Percentiles rank a stretch among this genome's conserved stretches.
Conservation (phyloP, 2,113 vertebrate species). For the Lepisosteus osseus region DNA sequence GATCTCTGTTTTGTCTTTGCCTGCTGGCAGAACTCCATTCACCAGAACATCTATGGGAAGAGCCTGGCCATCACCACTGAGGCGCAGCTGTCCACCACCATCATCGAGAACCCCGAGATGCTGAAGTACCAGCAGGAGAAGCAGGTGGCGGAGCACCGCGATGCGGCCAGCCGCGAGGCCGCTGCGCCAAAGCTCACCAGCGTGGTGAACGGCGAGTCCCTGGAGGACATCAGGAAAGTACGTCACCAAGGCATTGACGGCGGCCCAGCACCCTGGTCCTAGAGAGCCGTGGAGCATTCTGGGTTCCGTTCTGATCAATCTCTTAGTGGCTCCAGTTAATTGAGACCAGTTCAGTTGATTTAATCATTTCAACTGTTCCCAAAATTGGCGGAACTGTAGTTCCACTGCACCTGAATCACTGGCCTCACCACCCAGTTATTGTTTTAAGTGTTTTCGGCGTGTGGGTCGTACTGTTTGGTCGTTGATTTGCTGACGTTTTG, state of each 20-base stretch:
- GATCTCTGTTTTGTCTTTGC: neutral
- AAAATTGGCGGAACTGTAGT: no score
- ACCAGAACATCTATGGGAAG: slow-evolving; percentile 96
- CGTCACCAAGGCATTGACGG: neutral
- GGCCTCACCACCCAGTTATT: no score
- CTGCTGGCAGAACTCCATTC: slow-evolving; percentile 83
- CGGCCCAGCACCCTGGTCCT: no score
- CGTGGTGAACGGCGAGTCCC: slow-evolving; percentile 91
- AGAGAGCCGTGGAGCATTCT: no score
- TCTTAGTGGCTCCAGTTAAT: no score
- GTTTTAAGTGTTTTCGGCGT: no score
- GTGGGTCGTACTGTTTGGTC: neutral
- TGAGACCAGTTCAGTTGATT: no score
- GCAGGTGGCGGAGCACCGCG: slow-evolving; percentile 67
- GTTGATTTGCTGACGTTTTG: neutral
- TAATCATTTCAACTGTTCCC: no score
- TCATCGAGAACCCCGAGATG: slow-evolving; percentile 98
- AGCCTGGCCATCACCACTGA: slow-evolving; percentile 93
- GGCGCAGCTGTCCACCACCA: slow-evolving; percentile 87
- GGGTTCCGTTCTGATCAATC: no score
- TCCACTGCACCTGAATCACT: no score
- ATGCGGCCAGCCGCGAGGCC: slow-evolving; percentile 40
- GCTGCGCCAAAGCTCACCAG: slow-evolving; percentile 80
- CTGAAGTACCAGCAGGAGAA: slow-evolving; percentile 87
- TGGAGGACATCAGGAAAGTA: slow-evolving; percentile 97